These are phyloP conservation scores for Temnothorax ravouxi DNA, from an alignment of 2,888 invertebrate genomes.

Conservation along the genomic window DNA sequence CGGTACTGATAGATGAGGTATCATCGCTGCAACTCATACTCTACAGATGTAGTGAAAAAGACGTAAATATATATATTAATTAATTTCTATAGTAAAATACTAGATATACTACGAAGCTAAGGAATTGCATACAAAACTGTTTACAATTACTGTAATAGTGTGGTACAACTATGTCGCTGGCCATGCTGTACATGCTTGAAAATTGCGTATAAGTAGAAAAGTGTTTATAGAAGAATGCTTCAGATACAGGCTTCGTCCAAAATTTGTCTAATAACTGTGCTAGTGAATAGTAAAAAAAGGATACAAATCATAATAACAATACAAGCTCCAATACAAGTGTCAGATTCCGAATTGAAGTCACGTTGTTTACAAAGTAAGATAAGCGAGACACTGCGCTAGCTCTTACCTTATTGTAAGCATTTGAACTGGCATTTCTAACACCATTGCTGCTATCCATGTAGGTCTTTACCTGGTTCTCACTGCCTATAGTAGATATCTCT, in stretches of 20 bases:
- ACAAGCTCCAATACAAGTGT: conserved; percentile 40
- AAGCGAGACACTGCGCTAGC: conserved; percentile 83
- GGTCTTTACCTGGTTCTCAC: conserved; percentile 97
- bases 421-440: conserved; percentile 92
- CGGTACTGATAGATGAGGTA: conserved; percentile 66
- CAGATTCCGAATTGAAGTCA: conserved; percentile 44
- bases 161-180: conserved; percentile 21
- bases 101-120: conserved; percentile 20
- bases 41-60: conserved; percentile 59
- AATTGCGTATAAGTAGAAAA: conserved; percentile 20
- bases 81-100: conserved; percentile 27
- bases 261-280: conserved; percentile 27
- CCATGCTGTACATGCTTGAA: conserved; percentile 46
- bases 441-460: conserved; percentile 97
- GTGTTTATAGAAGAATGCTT: not conserved
- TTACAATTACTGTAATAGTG: conserved; percentile 26
- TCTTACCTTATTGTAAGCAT: conserved; percentile 97
- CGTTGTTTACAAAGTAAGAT: conserved; percentile 62
- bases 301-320: conserved; percentile 52
- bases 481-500: conserved; percentile 87
- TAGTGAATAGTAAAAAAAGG: conserved; percentile 16
- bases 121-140: conserved; percentile 3
- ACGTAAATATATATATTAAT: not conserved
- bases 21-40: conserved; percentile 70
- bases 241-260: conserved; percentile 25